Evolutionary conservation across 2,113 vertebrate species (phyloP).

Genomic region (Panthera uncia): DNA sequence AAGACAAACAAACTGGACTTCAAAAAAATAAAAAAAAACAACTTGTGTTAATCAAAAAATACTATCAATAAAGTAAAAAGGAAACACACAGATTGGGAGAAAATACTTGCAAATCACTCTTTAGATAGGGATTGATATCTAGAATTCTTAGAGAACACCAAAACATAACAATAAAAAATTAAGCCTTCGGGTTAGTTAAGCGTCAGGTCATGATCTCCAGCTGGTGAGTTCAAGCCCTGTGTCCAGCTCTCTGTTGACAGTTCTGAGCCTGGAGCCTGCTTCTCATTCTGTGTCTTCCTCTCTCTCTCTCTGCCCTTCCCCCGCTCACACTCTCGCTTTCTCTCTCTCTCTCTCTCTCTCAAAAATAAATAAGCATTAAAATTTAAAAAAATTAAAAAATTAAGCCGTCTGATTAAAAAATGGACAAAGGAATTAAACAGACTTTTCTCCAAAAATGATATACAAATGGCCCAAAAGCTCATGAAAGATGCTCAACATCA

Average conservation of each 20-base stretch:
- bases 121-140: neutral
- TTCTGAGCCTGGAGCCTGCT: no score
- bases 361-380: no score
- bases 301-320: no score
- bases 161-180: neutral
- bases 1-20: neutral
- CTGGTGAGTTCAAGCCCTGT: no score
- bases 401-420: neutral
- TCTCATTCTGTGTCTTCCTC: no score
- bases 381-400: neutral
- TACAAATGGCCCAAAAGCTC: neutral
- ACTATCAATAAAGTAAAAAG: neutral
- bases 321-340: no score
- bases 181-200: neutral
- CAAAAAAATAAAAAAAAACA: neutral
- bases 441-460: neutral
- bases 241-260: no score
- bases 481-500: neutral
- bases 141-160: neutral
- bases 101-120: neutral
- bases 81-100: neutral
- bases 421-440: neutral
- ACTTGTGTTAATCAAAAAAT: neutral
- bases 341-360: no score
- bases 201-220: no score